These are phyloP conservation scores for Eucidaris tribuloides DNA, from an alignment of 35 echinoderm and acorn worm genomes.

Conservation along the genomic window DNA sequence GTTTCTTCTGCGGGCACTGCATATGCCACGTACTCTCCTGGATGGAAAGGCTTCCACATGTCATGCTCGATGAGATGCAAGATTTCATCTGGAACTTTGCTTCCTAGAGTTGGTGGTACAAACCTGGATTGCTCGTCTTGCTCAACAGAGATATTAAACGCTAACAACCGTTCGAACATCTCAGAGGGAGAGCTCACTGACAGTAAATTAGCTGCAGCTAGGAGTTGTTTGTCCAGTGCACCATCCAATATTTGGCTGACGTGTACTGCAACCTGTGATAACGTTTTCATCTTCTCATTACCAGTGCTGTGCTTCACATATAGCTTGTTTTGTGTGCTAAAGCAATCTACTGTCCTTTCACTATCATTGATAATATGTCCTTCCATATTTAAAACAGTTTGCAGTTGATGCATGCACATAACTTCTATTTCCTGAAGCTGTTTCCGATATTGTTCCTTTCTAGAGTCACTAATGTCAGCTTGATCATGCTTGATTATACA, in stretches of 20 bases:
- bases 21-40: constrained; percentile 30
- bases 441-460: too few species aligned
- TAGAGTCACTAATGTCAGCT: too few species aligned
- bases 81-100: constrained; percentile 8
- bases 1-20: too few species aligned
- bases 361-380: background rate
- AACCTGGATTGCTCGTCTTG: too few species aligned
- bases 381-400: background rate
- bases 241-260: background rate
- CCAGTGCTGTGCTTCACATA: background rate
- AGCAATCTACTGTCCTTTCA: background rate
- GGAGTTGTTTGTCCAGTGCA: background rate
- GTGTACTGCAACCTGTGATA: background rate
- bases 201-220: background rate
- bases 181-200: background rate
- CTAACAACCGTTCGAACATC: background rate
- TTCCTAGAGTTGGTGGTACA: background rate
- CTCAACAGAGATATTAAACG: background rate
- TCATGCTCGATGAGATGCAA: constrained; percentile 46
- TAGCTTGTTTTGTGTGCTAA: background rate
- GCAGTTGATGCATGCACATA: background rate
- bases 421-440: too few species aligned
- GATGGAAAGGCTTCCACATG: background rate
- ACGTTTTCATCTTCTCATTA: background rate
- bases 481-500: too few species aligned